Percentiles rank a stretch among this genome's conserved stretches.
Conservation (phyloP, 1,140 invertebrate genomes). For the Achroia grisella region DNA sequence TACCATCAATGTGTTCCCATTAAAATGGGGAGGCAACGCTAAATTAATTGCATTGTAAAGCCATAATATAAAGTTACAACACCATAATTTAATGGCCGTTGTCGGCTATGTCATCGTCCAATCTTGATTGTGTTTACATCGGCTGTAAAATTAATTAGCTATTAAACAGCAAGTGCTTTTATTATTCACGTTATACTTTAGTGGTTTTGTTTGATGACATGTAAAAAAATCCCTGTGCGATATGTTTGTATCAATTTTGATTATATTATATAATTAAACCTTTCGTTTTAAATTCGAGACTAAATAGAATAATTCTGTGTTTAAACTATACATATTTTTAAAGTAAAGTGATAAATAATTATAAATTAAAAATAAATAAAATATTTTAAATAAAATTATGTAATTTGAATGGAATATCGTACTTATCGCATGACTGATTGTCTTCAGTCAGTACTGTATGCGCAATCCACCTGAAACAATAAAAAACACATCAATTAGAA, state of each 20-base stretch:
- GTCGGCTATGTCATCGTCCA: background rate
- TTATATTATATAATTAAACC: no score
- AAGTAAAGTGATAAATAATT: no score
- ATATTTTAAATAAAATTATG: no score
- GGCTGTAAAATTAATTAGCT: conserved; percentile 13
- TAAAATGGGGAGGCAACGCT: no score
- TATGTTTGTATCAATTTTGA: no score
- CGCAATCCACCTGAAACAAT: conserved; percentile 52
- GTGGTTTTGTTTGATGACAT: conserved; percentile 9
- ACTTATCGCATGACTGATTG: conserved; percentile 24
- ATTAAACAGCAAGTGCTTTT: background rate
- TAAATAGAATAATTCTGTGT: no score
- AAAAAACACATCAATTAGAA: conserved; percentile 9
- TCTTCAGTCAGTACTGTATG: conserved; percentile 12
- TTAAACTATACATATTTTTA: no score
- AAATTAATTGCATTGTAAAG: no score
- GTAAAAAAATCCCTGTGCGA: no score
- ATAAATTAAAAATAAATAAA: conserved; percentile 25
- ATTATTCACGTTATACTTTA: conserved; percentile 20
- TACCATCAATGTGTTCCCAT: no score
- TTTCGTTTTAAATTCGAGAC: conserved; percentile 4
- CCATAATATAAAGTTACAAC: no score
- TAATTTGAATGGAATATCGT: conserved; percentile 12
- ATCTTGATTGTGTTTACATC: conserved; percentile 15
- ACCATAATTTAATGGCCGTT: no score